These are phyloP conservation scores for Microcebus murinus DNA, from an alignment of 2,113 vertebrate genomes.

Conservation along the genomic window DNA sequence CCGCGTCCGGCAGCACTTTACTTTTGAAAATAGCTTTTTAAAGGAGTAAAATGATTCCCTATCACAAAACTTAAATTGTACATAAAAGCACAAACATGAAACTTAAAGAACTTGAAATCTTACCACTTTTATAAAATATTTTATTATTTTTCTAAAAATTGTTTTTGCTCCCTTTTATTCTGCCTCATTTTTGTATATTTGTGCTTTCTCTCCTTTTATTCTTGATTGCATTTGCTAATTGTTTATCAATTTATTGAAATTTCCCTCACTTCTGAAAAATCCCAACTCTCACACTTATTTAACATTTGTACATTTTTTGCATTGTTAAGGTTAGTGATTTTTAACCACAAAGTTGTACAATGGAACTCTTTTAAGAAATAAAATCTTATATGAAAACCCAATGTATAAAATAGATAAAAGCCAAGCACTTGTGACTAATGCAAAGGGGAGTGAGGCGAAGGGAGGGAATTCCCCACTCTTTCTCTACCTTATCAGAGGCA, in stretches of 20 bases:
- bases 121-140: neutral
- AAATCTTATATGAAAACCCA: slow-evolving; percentile 2
- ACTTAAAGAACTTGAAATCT: neutral
- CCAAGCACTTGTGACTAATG: neutral
- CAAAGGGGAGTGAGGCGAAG: neutral
- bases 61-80: neutral
- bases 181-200: slow-evolving; percentile 21
- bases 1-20: too few species aligned
- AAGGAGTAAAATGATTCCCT: neutral
- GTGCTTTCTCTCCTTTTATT: neutral
- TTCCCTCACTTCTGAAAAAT: neutral
- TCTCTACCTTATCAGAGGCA: neutral
- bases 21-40: slow-evolving; percentile 34
- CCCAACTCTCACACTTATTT: neutral
- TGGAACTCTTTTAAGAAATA: slow-evolving; percentile 10
- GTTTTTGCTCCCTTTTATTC: neutral
- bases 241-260: neutral
- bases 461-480: neutral
- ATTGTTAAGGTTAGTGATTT: slow-evolving; percentile 11
- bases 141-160: neutral
- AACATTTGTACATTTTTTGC: neutral
- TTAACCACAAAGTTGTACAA: neutral
- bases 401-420: neutral
- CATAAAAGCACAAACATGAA: neutral
- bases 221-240: neutral